A percentile compares a stretch with the other conserved stretches of the same genome.
These are phyloP conservation scores for Sterrhoptilus dennistouni DNA, from an alignment of 2,113 vertebrate species.

Conservation along the genomic window DNA sequence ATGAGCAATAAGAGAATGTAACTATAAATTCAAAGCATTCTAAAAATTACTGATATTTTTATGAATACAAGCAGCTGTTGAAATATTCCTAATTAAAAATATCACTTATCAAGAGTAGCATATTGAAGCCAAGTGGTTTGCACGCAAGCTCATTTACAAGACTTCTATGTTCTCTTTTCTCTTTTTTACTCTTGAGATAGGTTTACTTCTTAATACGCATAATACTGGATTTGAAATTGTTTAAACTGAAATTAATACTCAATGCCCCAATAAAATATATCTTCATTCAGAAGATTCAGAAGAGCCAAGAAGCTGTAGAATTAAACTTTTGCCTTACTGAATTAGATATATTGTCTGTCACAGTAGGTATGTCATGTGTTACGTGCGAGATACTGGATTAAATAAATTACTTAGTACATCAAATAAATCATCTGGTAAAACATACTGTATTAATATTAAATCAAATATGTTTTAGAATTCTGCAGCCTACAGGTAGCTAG, in stretches of 20 bases:
- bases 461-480: slow-evolving; percentile 28
- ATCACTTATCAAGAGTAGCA: background rate
- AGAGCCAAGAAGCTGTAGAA: background rate
- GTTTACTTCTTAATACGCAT: background rate
- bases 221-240: background rate
- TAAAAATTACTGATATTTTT: background rate
- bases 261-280: background rate
- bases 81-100: slow-evolving; percentile 31
- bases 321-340: slow-evolving; percentile 4
- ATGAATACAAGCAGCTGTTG: background rate
- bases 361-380: background rate
- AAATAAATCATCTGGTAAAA: slow-evolving; percentile 48
- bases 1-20: background rate
- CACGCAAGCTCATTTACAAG: background rate
- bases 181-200: background rate
- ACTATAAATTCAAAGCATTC: background rate
- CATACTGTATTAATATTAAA: slow-evolving; percentile 42
- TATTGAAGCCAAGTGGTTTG: background rate
- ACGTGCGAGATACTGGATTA: background rate
- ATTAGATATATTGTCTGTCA: slow-evolving; percentile 24
- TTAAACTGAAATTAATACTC: background rate
- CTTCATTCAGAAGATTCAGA: background rate
- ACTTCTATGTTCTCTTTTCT: background rate
- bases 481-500: background rate
- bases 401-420: slow-evolving; percentile 23